These are phyloP conservation scores for Steinernema feltiae DNA, from an alignment of 1,140 invertebrate species.

Conservation along the genomic window DNA sequence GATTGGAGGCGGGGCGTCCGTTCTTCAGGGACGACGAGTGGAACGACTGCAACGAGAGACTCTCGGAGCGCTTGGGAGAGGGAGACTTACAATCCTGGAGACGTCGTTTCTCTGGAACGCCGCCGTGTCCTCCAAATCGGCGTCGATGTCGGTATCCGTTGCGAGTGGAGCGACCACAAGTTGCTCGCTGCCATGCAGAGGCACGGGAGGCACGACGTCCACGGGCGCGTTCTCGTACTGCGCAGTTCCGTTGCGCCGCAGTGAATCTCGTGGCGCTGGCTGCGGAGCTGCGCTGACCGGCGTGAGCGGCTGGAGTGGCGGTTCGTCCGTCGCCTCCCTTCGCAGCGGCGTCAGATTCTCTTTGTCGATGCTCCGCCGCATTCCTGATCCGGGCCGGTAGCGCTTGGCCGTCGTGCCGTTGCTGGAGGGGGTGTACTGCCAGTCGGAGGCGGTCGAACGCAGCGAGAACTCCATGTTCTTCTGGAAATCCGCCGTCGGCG, in stretches of 20 bases:
- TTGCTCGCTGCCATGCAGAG: background rate
- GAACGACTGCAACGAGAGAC: background rate
- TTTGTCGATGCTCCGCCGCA: background rate
- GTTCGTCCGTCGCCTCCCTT: background rate
- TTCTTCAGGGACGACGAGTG: background rate
- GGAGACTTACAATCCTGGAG: background rate
- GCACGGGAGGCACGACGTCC: background rate
- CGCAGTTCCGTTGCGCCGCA: background rate
- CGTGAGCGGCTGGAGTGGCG: background rate
- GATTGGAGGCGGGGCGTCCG: background rate
- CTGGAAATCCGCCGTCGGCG: background rate
- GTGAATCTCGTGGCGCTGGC: conserved; percentile 2
- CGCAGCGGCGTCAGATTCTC: background rate
- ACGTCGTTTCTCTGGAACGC: background rate
- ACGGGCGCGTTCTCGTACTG: conserved; percentile 1
- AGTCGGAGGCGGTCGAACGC: conserved; percentile 1
- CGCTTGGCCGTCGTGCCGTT: background rate
- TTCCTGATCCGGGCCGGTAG: background rate
- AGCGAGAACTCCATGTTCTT: background rate
- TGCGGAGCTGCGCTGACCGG: background rate
- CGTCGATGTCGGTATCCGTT: background rate
- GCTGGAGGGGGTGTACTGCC: background rate
- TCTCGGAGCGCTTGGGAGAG: background rate
- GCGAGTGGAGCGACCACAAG: background rate
- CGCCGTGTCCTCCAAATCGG: background rate